Evolutionary conservation across 2,797 vertebrate species (phyloP).

Genomic region (Alfaro cultratus): DNA sequence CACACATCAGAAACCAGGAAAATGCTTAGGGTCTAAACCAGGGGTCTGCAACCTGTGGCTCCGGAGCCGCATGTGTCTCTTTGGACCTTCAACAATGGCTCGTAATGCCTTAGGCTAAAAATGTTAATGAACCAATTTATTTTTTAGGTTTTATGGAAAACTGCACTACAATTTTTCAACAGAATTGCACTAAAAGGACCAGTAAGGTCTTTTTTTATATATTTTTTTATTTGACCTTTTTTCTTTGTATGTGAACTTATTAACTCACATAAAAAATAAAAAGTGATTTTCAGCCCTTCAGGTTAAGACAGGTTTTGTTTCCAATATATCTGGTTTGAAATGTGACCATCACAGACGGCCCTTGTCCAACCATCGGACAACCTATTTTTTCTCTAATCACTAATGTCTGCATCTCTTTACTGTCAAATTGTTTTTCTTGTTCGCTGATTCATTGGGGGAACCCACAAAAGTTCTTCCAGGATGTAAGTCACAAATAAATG

Average conservation of each 20-base stretch:
- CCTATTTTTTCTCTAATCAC: constrained; percentile 49
- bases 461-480: constrained; percentile 95
- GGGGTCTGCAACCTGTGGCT: background rate
- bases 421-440: constrained; percentile 79
- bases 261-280: background rate
- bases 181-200: background rate
- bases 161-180: background rate
- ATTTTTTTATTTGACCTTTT: background rate
- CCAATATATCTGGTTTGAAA: constrained; percentile 5
- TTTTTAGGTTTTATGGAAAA: background rate
- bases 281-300: background rate
- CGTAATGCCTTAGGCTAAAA: background rate
- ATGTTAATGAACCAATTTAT: background rate
- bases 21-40: background rate
- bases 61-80: background rate
- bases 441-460: constrained; percentile 86
- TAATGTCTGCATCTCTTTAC: constrained; percentile 89
- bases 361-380: constrained; percentile 9
- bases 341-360: constrained; percentile 20
- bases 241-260: background rate
- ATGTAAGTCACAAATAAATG: constrained; percentile 86
- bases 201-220: background rate
- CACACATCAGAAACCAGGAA: background rate
- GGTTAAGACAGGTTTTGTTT: constrained; percentile 5
- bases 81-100: background rate